Percentiles rank a stretch among this genome's conserved stretches.
These are phyloP conservation scores for Lithosia quadra DNA, from an alignment of 2,888 invertebrate species.

Conservation along the genomic window DNA sequence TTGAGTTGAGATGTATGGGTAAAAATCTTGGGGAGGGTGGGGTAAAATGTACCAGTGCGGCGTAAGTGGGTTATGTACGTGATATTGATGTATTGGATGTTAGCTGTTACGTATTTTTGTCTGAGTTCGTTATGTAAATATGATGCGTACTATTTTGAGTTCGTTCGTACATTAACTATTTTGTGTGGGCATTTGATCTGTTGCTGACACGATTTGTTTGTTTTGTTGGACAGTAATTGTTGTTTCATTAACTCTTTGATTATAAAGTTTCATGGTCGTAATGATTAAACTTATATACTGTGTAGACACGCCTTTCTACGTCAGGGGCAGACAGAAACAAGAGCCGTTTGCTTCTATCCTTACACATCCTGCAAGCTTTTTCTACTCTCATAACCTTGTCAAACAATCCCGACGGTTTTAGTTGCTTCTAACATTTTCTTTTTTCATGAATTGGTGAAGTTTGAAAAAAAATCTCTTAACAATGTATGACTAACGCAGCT, in stretches of 20 bases:
- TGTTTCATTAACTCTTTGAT: background rate
- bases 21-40: constrained; percentile 51
- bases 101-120: constrained; percentile 44
- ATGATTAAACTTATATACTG: no score
- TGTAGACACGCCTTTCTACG: no score
- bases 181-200: constrained; percentile 17
- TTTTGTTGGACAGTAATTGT: constrained; percentile 29
- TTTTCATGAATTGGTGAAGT: no score
- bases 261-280: background rate
- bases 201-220: constrained; percentile 29
- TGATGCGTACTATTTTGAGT: constrained; percentile 38
- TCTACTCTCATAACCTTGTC: no score
- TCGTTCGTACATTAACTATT: no score
- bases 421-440: no score
- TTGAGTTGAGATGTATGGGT: constrained; percentile 33
- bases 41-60: constrained; percentile 47
- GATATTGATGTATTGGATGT: constrained; percentile 49
- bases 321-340: no score
- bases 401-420: no score
- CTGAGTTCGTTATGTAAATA: constrained; percentile 31
- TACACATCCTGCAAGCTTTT: no score
- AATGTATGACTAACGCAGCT: no score
- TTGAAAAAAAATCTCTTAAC: no score
- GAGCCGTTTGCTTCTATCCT: no score
- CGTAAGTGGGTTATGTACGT: constrained; percentile 44